These are phyloP conservation scores for Notarius quadriscutis DNA, from an alignment of 2,113 vertebrate genomes.

Conservation along the genomic window DNA sequence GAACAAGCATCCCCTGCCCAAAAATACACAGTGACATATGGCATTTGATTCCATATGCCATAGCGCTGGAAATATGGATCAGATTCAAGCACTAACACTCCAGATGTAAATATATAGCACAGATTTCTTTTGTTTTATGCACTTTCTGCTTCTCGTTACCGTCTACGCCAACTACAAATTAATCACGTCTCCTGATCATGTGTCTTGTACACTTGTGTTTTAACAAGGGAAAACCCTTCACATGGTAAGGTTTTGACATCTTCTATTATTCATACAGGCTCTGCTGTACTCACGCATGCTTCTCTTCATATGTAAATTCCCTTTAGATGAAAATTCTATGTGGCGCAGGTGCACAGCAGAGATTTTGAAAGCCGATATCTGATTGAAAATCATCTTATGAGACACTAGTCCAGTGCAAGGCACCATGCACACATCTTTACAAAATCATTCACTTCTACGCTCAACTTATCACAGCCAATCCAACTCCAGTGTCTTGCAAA, in stretches of 20 bases:
- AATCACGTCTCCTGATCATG: not conserved
- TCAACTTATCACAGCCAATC: not conserved
- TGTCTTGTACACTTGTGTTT: not conserved
- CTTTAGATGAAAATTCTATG: not conserved
- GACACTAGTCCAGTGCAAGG: not conserved
- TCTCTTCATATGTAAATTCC: slow-evolving; percentile 1
- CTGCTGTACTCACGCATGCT: not conserved
- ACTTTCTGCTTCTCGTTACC: not conserved
- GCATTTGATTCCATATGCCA: not conserved
- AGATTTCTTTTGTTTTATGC: no score
- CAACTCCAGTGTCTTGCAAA: not conserved
- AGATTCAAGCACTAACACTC: not conserved
- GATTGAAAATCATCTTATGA: slow-evolving; percentile 1
- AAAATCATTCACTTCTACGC: not conserved
- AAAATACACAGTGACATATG: slow-evolving; percentile 16
- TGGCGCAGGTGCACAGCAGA: not conserved
- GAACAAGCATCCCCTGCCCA: not conserved
- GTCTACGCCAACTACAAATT: not conserved
- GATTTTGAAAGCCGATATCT: not conserved
- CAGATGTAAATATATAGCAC: not conserved
- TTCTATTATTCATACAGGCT: not conserved
- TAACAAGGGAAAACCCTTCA: not conserved
- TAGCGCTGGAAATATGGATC: not conserved
- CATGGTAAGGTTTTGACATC: not conserved
- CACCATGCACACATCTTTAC: not conserved